Evolutionary conservation across 2,797 vertebrate species (phyloP).

Genomic region (Triplophysa yarkandensis): DNA sequence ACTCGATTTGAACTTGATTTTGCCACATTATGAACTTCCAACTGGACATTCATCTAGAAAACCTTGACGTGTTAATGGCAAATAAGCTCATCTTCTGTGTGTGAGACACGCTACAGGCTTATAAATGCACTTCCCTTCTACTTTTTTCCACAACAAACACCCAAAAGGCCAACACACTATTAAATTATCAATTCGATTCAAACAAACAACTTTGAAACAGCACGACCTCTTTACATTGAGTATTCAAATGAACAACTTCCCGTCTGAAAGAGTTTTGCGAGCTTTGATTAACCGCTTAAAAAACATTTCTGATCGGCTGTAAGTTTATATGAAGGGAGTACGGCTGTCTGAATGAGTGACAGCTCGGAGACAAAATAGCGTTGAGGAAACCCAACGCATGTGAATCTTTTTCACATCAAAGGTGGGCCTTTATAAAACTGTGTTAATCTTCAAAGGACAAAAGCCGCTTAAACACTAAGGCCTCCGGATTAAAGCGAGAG

Average conservation of each 20-base stretch:
- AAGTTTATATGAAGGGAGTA: slow-evolving; percentile 22
- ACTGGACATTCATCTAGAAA: slow-evolving; percentile 22
- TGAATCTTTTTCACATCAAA: slow-evolving; percentile 45
- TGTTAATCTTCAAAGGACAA: slow-evolving; percentile 52
- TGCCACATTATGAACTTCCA: slow-evolving; percentile 24
- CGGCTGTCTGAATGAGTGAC: slow-evolving; percentile 9
- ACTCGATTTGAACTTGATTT: slow-evolving; percentile 24
- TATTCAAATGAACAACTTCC: slow-evolving; percentile 36
- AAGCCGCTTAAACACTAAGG: slow-evolving; percentile 35
- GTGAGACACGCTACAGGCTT: not conserved
- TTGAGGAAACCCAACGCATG: slow-evolving; percentile 9
- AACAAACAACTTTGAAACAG: slow-evolving; percentile 38
- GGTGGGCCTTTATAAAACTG: slow-evolving; percentile 35
- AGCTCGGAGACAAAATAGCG: slow-evolving; percentile 13
- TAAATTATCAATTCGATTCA: slow-evolving; percentile 20
- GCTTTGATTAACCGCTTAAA: slow-evolving; percentile 51
- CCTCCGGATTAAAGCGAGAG: slow-evolving; percentile 13
- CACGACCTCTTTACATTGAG: slow-evolving; percentile 5
- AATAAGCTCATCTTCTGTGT: slow-evolving; percentile 4
- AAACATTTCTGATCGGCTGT: slow-evolving; percentile 38
- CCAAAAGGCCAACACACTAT: slow-evolving; percentile 16
- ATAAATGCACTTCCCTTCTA: not conserved
- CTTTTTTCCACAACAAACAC: not conserved
- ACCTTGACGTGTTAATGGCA: slow-evolving; percentile 17
- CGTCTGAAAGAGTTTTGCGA: slow-evolving; percentile 16